phyloP scores from a whole-genome alignment of 2,797 vertebrate genomes.

The Sebastes steindachneri region DNA sequence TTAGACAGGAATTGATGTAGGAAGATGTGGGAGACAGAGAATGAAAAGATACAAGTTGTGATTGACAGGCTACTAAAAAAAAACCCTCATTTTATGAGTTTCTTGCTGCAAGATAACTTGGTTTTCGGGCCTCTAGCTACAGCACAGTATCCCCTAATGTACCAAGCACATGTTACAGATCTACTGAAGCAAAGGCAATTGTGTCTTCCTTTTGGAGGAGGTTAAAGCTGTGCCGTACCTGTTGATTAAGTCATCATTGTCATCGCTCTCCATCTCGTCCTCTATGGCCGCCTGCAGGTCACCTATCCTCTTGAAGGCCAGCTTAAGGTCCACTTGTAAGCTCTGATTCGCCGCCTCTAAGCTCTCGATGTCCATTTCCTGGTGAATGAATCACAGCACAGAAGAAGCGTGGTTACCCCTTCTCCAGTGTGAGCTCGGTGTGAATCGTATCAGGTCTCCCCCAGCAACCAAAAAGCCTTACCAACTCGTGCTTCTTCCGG shows the following conservation, averaged over 20 bases:
- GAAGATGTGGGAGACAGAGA: conserved; percentile 29
- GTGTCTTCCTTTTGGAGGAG: neutral
- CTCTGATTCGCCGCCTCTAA: conserved; percentile 98
- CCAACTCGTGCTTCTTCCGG: conserved; percentile 97
- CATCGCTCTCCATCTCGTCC: conserved; percentile 98
- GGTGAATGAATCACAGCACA: conserved; percentile 75
- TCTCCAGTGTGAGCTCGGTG: neutral
- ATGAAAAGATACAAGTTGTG: conserved; percentile 42
- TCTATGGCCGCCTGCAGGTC: conserved; percentile 98
- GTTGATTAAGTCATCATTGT: conserved; percentile 96
- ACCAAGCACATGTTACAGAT: conserved; percentile 4
- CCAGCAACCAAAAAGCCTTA: conserved; percentile 64
- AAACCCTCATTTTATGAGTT: conserved; percentile 19
- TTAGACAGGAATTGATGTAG: conserved; percentile 44
- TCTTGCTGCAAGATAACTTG: conserved; percentile 1
- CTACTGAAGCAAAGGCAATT: conserved; percentile 9
- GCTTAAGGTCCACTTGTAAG: conserved; percentile 95
- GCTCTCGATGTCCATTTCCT: conserved; percentile 99
- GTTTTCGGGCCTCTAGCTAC: conserved; percentile 8
- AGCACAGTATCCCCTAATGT: neutral
- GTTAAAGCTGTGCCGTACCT: conserved; percentile 81
- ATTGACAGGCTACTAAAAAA: conserved; percentile 58
- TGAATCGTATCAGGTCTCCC: conserved; percentile 14
- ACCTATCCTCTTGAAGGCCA: conserved; percentile 98
- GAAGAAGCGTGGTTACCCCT: conserved; percentile 23